phyloP scores from a whole-genome alignment of 2,888 invertebrate genomes.

The Scaeva pyrastri region DNA sequence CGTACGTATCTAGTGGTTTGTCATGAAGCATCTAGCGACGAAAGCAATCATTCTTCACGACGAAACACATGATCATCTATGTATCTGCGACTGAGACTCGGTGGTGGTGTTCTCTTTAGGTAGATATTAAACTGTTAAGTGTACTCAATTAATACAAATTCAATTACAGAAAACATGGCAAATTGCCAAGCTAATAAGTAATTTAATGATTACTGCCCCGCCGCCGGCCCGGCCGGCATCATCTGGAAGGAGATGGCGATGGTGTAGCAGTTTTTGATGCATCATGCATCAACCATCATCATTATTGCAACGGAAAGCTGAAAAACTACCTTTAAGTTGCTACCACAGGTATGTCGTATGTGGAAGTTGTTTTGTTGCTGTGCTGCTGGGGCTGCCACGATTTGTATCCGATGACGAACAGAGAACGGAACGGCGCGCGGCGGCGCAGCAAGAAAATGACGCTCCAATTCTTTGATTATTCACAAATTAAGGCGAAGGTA shows the following conservation, averaged over 20 bases:
- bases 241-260: conserved; percentile 25
- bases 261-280: conserved; percentile 47
- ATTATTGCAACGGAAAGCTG: conserved; percentile 23
- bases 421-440: too few species aligned
- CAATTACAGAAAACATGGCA: conserved; percentile 84
- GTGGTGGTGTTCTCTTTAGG: conserved; percentile 37
- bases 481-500: too few species aligned
- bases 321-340: conserved; percentile 18
- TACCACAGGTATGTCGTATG: too few species aligned
- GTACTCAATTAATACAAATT: conserved; percentile 84
- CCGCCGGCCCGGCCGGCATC: conserved; percentile 43
- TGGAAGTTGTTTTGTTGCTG: too few species aligned
- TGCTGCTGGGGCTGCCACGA: too few species aligned
- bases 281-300: conserved; percentile 26
- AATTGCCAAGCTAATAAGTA: conserved; percentile 76
- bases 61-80: not conserved
- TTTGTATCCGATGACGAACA: too few species aligned
- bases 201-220: conserved; percentile 67
- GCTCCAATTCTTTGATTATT: too few species aligned
- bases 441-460: too few species aligned
- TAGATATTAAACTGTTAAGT: conserved; percentile 67
- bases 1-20: not conserved
- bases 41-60: conserved; percentile 19
- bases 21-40: not conserved
- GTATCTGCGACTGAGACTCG: conserved; percentile 17